Conservation (phyloP, 2,113 vertebrate genomes). For the Mirza zaza region DNA sequence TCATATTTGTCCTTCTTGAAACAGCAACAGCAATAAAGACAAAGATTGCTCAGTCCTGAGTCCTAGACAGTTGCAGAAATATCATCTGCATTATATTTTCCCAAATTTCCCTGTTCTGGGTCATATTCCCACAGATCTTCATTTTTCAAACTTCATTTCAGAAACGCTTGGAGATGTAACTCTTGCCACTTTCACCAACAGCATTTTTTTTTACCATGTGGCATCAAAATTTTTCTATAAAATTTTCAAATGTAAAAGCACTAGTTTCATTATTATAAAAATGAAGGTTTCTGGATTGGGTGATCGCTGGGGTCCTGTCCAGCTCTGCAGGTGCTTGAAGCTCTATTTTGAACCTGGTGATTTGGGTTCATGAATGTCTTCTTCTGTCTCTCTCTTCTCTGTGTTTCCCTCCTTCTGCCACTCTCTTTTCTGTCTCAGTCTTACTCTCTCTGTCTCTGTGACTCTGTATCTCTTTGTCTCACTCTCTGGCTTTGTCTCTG, state of each 20-base stretch:
- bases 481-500: background rate
- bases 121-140: background rate
- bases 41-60: background rate
- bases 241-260: background rate
- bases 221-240: background rate
- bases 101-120: background rate
- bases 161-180: background rate
- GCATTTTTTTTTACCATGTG: background rate
- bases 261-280: background rate
- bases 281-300: background rate
- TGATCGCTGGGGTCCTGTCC: background rate
- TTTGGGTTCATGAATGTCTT: background rate
- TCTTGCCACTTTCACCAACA: background rate
- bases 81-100: background rate
- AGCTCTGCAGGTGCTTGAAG: background rate
- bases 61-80: background rate
- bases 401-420: fast-evolving
- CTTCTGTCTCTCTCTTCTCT: background rate
- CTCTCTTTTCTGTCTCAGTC: background rate
- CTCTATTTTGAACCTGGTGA: background rate
- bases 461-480: background rate
- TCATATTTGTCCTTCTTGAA: background rate
- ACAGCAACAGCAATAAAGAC: background rate
- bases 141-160: background rate
- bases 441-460: background rate